Evolutionary conservation across 2,113 vertebrate species (phyloP), one percentile per base, ranked within the genome.

Genomic region (Oryzias celebensis): DNA sequence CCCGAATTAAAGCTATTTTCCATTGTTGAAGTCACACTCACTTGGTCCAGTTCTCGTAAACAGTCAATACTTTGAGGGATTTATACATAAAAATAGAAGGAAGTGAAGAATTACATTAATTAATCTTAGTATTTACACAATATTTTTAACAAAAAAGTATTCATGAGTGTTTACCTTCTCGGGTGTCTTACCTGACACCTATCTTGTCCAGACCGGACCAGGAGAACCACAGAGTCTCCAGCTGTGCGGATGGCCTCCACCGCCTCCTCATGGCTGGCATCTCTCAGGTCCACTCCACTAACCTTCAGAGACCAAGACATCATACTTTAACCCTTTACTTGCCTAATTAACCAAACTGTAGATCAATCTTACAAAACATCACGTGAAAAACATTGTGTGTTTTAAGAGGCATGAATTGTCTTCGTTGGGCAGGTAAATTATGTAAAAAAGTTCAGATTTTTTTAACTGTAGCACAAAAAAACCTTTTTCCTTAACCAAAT

Each of bases 161-260:
- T 36, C 41, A 24, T 44, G 42, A 14, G 24, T 15, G 31, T 14
- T 56, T 57, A 62, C 44, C 44, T 46, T 47, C 44, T 53, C 7
- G 49, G 55, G 61, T 70, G 41, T 81, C 87, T 89, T 93, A 98
- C 97, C 94, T 93, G 93, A 61, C 91, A 79, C 91, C 83, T 91
- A 78, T 86, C 89, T 76, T 93, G 88, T 87, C 94, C 93, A 57
- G 93, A 95, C 88, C 97, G 96, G 65, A 98, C 94, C 91, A 96
- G 86, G 87, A 99, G 94, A 65, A 92, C 87, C 79, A 99, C 94
- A 46, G 93, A 91, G 85, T 95, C 93, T 88, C 95, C 94, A 77
- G 96, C 95, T 84, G 85, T 94, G 86, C 97, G 95, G 89, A 99
- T 98, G 75, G 93, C 94, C 90, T 99, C 97, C 82, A 96, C 96